Evolutionary conservation across 2,888 invertebrate species (phyloP), one percentile per base, ranked within the genome.

Genomic region (Papilio elwesi): DNA sequence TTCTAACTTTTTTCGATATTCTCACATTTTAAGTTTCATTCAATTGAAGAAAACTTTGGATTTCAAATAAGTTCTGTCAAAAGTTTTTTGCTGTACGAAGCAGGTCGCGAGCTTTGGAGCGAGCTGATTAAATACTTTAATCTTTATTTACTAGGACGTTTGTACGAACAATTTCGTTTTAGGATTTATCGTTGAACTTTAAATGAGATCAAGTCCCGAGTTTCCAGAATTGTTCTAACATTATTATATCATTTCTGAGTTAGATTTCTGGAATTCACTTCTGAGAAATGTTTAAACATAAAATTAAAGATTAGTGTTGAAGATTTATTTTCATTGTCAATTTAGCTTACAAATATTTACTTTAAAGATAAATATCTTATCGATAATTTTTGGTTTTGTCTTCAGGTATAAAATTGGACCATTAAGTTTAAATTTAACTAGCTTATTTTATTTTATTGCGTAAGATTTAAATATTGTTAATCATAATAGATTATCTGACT

Each of bases 41-140:
- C 82, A 83, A 82, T 84, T 82, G 79, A 77, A 78, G 78, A 78
- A 83, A 85, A 87, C 83, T 87, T 86, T 79, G 81, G 74, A 80
- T 87, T 87, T 87, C 87, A 65, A 59, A 91, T 90, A 90, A 91
- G 88, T 92, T 90, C 90, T 83, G 88, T 87, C 87, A 82, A 83
- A 92, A 92, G 86, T 92, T 62, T 92, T 85, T 83, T 82, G 86
- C 85, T 83, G 83, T 86, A 85, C 86, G 87, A 85, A 82, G 81
- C 80, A 80, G 77, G 75, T 75, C 76, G 79, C 78, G 78, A 81
- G 83, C 80, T 82, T 79, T 79, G 82, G 84, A 83, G 87, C 85
- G 82, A 85, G 87, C 89, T 90, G 90, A 92, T 91, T 90, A 90
- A 91, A 91, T 89, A 88, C 89, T 89, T 88, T 90, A 90, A 91